Base-by-base conservation (phyloP, 2,797 vertebrate genomes). In the Malurus leucopterus region DNA sequence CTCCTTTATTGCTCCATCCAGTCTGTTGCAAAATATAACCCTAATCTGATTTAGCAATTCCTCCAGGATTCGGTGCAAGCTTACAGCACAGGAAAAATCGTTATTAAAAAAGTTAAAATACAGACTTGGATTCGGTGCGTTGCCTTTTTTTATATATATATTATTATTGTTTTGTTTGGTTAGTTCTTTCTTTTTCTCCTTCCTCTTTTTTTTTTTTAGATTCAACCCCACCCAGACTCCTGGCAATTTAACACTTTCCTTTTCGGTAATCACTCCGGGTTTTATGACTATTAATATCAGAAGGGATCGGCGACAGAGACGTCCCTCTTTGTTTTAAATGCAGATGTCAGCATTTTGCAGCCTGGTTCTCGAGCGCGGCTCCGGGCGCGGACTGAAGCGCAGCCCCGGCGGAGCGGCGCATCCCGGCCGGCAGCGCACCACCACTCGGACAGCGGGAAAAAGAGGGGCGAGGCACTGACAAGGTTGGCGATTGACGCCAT, bases 71-170 rank as follows among this genome's bases (percentile, higher is more conserved):
- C 96, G 97, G 98, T 97, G 98, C 97, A 97, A 98, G 99, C 98
- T 98, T 97, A 97, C 97, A 98, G 98, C 98, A 98, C 97, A 97
- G 96, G 94, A 96, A 97, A 96, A 98, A 99, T 99, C 98, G 97
- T 99, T 99, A 99, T 99, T 99, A 98, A 99, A 99, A 99, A 99
- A 99, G 98, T 99, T 99, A 99, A 97, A 98, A 96, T 97, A 96
- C 95, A 97, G 97, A 97, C 98, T 97, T 97, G 97, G 97, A 98
- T 98, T 98, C 95, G 91, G 97, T 97, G 96, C 91, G 93, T 96
- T 98, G 97, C 96, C 96, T 78, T 94, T 73, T 15, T 73, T 13
- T 55, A 16, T 67, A 27, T 79, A 64, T 64, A 51, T 58, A 32
- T 70, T 36, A 63, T 67, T 62, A 27, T 65, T 70, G 51, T 71